phyloP scores from a whole-genome alignment of 53 echinoderm and acorn worm genomes.

The Temnopleurus reevesii region DNA sequence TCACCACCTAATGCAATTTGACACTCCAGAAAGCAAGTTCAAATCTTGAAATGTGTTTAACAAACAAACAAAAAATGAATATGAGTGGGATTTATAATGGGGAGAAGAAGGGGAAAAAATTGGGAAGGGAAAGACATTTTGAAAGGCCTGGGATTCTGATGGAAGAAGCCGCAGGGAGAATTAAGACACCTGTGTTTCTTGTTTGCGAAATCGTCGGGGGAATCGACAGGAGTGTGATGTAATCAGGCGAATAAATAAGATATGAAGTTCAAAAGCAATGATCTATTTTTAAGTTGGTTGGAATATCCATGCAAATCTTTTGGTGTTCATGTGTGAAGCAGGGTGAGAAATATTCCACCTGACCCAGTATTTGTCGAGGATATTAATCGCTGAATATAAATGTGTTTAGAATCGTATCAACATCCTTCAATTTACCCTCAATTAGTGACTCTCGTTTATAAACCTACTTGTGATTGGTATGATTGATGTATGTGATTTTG shows the following conservation, averaged over 20 bases:
- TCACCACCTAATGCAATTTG: conserved; percentile 53
- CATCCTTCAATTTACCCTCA: not conserved
- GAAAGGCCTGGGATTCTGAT: not conserved
- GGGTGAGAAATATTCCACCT: conserved; percentile 37
- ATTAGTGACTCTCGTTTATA: not conserved
- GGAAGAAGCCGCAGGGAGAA: conserved; percentile 5
- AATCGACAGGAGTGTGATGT: conserved; percentile 49
- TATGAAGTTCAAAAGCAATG: conserved; percentile 46
- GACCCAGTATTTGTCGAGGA: not conserved
- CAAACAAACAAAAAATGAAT: conserved; percentile 4
- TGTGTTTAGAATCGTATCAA: not conserved
- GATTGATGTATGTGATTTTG: too few species aligned
- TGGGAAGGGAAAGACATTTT: conserved; percentile 35
- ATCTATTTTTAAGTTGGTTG: conserved; percentile 47
- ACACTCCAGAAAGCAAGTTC: conserved; percentile 14
- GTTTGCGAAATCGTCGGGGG: conserved; percentile 1
- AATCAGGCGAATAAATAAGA: conserved; percentile 50
- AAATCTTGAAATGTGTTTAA: conserved; percentile 40
- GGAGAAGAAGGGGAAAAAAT: not conserved
- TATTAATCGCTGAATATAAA: not conserved
- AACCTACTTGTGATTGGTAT: too few species aligned
- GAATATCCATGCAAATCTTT: conserved; percentile 17
- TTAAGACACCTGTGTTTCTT: conserved; percentile 49
- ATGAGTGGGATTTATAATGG: not conserved
- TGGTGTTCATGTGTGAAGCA: not conserved